These are phyloP conservation scores for Frankliniella fusca DNA, from an alignment of 2,888 invertebrate genomes.

Conservation along the genomic window DNA sequence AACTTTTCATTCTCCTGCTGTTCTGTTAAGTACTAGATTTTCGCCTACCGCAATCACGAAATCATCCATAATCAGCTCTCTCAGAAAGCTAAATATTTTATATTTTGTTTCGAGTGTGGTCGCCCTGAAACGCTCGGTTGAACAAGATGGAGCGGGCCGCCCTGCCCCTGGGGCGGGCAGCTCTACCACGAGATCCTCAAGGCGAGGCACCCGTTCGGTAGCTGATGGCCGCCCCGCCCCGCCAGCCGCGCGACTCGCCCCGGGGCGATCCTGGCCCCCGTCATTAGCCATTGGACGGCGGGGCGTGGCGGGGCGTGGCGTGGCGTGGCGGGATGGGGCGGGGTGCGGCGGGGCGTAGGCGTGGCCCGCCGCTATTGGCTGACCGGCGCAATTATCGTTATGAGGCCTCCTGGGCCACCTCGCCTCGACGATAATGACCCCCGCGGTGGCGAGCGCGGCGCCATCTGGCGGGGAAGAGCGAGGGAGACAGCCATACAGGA, in stretches of 20 bases:
- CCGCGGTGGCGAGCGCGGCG: background rate
- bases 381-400: background rate
- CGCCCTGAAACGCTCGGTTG: too few relatives aligned
- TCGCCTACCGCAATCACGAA: too few relatives aligned
- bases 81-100: too few relatives aligned
- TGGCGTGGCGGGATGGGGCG: background rate
- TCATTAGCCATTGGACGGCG: background rate
- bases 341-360: constrained; percentile 12
- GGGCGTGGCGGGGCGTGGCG: background rate
- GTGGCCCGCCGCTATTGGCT: constrained; percentile 14
- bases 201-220: constrained; percentile 9
- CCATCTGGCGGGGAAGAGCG: background rate
- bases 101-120: too few relatives aligned
- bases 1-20: too few relatives aligned
- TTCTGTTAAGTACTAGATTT: too few relatives aligned
- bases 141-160: background rate
- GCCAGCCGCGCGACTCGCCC: background rate
- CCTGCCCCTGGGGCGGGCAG: background rate
- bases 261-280: background rate
- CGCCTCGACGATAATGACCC: background rate
- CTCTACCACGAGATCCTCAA: background rate
- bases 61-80: too few relatives aligned
- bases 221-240: background rate
- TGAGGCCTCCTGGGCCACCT: background rate
- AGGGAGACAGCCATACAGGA: background rate